A percentile compares a stretch with the other conserved stretches of the same genome.
Conservation (phyloP, 2,888 invertebrate species). For the Cremastinae sp. region DNA sequence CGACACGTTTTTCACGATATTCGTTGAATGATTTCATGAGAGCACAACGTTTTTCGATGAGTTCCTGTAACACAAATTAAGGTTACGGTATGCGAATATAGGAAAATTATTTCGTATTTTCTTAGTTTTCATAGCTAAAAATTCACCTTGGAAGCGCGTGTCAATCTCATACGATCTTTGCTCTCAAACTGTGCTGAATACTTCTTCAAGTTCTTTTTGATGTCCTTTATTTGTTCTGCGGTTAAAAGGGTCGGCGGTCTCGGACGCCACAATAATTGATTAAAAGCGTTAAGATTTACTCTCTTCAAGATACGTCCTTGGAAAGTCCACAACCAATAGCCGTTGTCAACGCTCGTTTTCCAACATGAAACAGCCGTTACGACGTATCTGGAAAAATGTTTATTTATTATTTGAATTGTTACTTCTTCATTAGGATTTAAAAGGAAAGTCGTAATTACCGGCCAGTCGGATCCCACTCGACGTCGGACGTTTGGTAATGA, state of each 20-base stretch:
- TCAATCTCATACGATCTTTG: conserved; percentile 96
- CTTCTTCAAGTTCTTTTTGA: conserved; percentile 98
- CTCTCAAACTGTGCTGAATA: conserved; percentile 97
- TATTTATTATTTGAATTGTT: not conserved
- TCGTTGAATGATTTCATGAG: conserved; percentile 93
- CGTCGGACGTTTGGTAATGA: conserved; percentile 96
- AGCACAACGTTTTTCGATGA: conserved; percentile 94
- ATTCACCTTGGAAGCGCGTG: conserved; percentile 91
- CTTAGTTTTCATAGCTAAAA: not conserved
- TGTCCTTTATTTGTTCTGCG: conserved; percentile 94
- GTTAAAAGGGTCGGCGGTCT: conserved; percentile 92
- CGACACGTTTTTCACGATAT: conserved; percentile 88
- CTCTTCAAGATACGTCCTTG: conserved; percentile 91
- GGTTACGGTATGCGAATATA: not conserved
- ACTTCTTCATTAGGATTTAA: not conserved
- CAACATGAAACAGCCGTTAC: conserved; percentile 97
- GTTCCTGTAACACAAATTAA: conserved; percentile 82
- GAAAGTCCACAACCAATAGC: conserved; percentile 99
- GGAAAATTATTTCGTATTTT: not conserved
- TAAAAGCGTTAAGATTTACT: conserved; percentile 95
- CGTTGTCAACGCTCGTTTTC: conserved; percentile 95
- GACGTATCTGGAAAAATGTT: conserved; percentile 84
- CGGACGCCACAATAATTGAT: conserved; percentile 97
- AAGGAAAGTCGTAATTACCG: conserved; percentile 80
- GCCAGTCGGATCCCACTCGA: conserved; percentile 99